A percentile compares a stretch with the other conserved stretches of the same genome.
phyloP scores from a whole-genome alignment of 1,140 invertebrate genomes.

The Lasioglossum baleicum region DNA sequence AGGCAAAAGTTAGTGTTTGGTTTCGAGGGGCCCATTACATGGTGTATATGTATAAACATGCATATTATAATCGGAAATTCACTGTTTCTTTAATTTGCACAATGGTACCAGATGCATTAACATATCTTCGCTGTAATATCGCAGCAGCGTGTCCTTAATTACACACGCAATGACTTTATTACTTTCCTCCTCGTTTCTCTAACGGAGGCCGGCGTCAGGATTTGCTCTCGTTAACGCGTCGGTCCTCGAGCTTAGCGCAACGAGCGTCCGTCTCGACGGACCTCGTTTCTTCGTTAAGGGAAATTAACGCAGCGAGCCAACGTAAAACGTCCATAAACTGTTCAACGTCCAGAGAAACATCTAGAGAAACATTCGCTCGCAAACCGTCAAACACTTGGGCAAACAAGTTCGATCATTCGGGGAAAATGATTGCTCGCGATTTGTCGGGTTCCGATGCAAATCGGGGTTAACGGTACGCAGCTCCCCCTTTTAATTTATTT shows the following conservation, averaged over 20 bases:
- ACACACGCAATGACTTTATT: conserved; percentile 15
- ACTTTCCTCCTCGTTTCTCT: conserved; percentile 15
- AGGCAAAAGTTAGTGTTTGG: no score
- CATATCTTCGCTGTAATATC: no score
- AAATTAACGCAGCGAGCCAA: conserved; percentile 23
- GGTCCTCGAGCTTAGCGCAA: conserved; percentile 14
- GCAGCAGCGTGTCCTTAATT: not conserved
- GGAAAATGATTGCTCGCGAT: not conserved
- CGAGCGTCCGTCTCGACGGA: conserved; percentile 12
- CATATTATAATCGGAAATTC: no score
- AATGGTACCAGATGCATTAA: no score
- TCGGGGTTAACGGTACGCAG: not conserved
- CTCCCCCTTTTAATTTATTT: not conserved
- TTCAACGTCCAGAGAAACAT: no score
- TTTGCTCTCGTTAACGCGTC: conserved; percentile 23
- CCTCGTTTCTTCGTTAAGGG: conserved; percentile 20
- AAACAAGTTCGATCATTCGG: not conserved
- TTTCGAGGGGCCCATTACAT: no score
- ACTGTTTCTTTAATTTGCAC: no score
- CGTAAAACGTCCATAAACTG: not conserved
- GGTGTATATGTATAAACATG: no score
- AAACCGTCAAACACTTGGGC: not conserved
- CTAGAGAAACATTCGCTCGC: no score
- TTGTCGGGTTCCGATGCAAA: not conserved
- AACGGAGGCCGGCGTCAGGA: not conserved